Evolutionary conservation across 2,113 vertebrate species (phyloP).

Genomic region (Aspidoscelis tigris): DNA sequence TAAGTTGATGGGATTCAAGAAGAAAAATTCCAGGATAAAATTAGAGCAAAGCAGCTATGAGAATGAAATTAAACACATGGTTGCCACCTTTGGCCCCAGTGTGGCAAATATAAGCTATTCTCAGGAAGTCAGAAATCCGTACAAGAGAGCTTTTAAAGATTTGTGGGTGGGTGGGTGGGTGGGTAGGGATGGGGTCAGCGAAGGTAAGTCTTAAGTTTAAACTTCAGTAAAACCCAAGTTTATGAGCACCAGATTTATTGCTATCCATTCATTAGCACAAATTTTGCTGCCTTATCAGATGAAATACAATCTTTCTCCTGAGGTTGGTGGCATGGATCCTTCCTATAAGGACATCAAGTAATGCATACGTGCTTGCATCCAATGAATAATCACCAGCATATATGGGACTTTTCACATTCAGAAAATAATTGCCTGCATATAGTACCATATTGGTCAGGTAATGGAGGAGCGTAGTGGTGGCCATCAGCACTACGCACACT

Average conservation of each 20-base stretch:
- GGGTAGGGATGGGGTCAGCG: conserved; percentile 24
- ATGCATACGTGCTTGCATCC: background rate
- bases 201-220: conserved; percentile 66
- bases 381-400: background rate
- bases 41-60: background rate
- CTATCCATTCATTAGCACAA: conserved; percentile 62
- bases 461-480: too few relatives aligned
- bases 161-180: background rate
- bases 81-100: background rate
- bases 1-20: background rate
- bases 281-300: conserved; percentile 51
- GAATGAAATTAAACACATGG: conserved; percentile 2
- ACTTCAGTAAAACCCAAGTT: conserved; percentile 69
- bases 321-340: background rate
- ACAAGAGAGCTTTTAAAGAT: conserved; percentile 30
- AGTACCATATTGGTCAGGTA: too few relatives aligned
- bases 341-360: conserved; percentile 26
- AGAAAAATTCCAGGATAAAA: conserved; percentile 29
- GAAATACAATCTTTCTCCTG: conserved; percentile 49
- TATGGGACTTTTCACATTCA: background rate
- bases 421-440: too few relatives aligned
- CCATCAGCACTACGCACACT: too few relatives aligned
- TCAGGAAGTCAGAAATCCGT: conserved; percentile 6
- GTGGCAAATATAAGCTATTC: background rate
- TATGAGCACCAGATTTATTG: conserved; percentile 70